A percentile compares a stretch with the other conserved stretches of the same genome.
Conservation (phyloP, 2,797 vertebrate genomes). For the Hypotaenidia philippensis region DNA sequence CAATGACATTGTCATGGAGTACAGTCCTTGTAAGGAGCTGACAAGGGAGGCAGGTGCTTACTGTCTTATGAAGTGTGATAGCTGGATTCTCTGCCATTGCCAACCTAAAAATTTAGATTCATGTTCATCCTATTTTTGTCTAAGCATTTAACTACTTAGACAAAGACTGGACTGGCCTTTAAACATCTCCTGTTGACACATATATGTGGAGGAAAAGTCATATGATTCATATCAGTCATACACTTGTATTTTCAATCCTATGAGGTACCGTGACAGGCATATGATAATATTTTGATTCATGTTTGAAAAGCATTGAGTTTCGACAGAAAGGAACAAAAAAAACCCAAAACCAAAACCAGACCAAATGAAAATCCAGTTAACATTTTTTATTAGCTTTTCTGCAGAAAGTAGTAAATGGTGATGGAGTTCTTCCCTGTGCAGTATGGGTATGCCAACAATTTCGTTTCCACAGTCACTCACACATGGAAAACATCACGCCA, state of each 20-base stretch:
- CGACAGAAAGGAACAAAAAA: neutral
- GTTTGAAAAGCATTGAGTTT: neutral
- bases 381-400: neutral
- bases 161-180: neutral
- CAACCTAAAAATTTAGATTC: neutral
- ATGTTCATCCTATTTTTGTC: neutral
- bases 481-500: neutral
- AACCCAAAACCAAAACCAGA: no score
- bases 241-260: neutral
- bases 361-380: neutral
- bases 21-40: neutral
- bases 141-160: neutral
- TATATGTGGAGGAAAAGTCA: neutral
- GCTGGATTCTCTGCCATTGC: neutral
- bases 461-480: neutral
- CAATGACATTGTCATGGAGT: rapidly evolving
- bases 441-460: neutral
- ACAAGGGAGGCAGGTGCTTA: neutral
- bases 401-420: neutral
- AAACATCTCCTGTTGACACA: neutral
- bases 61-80: neutral
- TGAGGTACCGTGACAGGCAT: neutral
- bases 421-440: neutral
- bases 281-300: neutral
- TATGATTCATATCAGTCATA: neutral